Evolutionary conservation across 2,888 invertebrate genomes (phyloP).

Genomic region (Pollenia griseotomentosa): DNA sequence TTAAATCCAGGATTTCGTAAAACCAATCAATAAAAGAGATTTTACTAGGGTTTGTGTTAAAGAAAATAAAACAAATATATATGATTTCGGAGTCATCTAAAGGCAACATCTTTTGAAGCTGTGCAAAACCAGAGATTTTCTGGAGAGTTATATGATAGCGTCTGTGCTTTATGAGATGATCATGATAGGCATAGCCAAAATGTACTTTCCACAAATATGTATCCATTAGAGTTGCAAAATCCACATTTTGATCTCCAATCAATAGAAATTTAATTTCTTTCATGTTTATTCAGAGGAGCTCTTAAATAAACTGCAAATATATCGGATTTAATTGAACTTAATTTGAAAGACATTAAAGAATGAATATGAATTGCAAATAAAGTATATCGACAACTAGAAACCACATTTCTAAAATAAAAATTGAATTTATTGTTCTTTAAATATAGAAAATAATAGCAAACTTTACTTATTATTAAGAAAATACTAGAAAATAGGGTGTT

Average conservation of each 20-base stretch:
- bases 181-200: conserved; percentile 63
- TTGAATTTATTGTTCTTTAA: too few relatives aligned
- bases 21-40: neutral
- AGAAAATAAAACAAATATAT: conserved; percentile 31
- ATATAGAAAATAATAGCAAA: too few relatives aligned
- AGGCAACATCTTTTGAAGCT: conserved; percentile 17
- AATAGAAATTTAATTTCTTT: conserved; percentile 49
- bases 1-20: neutral
- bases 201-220: conserved; percentile 56
- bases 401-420: too few relatives aligned
- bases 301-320: neutral
- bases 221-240: conserved; percentile 28
- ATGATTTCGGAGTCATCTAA: neutral
- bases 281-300: conserved; percentile 22
- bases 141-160: conserved; percentile 50
- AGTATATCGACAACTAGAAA: too few relatives aligned
- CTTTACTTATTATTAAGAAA: too few relatives aligned
- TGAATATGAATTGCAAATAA: neutral
- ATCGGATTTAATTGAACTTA: neutral
- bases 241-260: conserved; percentile 41
- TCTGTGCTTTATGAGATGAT: conserved; percentile 34
- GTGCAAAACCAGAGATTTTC: conserved; percentile 18
- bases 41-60: neutral
- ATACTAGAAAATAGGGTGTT: too few relatives aligned
- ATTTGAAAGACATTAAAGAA: neutral